Conservation (phyloP, 2,888 invertebrate genomes). For the Amiota mariae region DNA sequence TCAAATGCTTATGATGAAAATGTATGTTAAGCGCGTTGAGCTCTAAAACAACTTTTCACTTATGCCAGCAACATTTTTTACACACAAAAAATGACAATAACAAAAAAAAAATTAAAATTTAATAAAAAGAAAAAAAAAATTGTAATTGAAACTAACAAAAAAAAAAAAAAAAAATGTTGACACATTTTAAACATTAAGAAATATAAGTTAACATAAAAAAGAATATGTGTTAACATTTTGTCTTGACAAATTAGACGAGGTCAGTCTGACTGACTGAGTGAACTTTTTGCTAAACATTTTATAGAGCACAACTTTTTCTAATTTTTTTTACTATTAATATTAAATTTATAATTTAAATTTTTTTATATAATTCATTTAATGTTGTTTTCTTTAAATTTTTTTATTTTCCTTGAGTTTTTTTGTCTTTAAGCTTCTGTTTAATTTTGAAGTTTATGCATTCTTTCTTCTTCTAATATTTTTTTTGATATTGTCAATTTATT, state of each 20-base stretch:
- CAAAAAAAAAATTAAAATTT: not conserved
- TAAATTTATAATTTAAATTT: slow-evolving; percentile 21
- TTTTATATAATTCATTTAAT: not conserved
- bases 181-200: too few species aligned
- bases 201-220: not conserved
- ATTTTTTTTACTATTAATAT: not conserved
- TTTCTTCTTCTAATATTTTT: not conserved
- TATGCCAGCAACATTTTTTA: slow-evolving; percentile 10
- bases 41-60: slow-evolving; percentile 1
- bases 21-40: slow-evolving; percentile 2
- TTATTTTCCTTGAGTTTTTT: not conserved
- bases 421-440: not conserved
- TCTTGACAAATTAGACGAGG: slow-evolving; percentile 41
- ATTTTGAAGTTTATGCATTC: not conserved
- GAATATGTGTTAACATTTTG: slow-evolving; percentile 29
- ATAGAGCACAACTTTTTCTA: not conserved
- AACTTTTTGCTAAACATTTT: not conserved
- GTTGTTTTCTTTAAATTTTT: not conserved
- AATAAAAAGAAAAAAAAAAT: slow-evolving; percentile 21
- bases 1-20: slow-evolving; percentile 6
- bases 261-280: slow-evolving; percentile 31
- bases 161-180: slow-evolving; percentile 22
- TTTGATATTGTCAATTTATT: not conserved
- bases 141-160: not conserved
- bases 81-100: too few species aligned